Evolutionary conservation across 1,140 invertebrate genomes (phyloP).

Genomic region (Telenomus remus): DNA sequence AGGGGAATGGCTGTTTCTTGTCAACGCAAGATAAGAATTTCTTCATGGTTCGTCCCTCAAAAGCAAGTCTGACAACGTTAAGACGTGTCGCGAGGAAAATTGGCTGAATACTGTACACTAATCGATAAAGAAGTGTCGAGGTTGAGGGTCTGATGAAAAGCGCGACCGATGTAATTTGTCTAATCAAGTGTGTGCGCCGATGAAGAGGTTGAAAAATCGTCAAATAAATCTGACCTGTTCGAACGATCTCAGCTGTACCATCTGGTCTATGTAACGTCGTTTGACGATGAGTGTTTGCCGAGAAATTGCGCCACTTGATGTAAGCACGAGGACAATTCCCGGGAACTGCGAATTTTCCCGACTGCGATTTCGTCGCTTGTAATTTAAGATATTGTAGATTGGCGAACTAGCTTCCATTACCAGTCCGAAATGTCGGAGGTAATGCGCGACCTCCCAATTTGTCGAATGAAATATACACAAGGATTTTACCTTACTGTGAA

Average conservation of each 20-base stretch:
- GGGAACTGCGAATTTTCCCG: conserved; percentile 37
- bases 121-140: too few species aligned
- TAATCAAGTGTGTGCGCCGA: conserved; percentile 31
- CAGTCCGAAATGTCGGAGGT: conserved; percentile 18
- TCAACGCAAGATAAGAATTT: too few species aligned
- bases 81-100: conserved; percentile 6
- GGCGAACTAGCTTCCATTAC: conserved; percentile 32
- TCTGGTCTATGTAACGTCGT: conserved; percentile 26
- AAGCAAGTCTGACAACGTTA: too few species aligned
- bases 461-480: too few species aligned
- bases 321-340: conserved; percentile 17
- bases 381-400: conserved; percentile 48
- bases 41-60: too few species aligned
- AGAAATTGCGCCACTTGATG: conserved; percentile 43
- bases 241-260: conserved; percentile 24
- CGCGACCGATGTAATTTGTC: conserved; percentile 28
- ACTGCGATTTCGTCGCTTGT: conserved; percentile 31
- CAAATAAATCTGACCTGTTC: conserved; percentile 30
- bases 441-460: conserved; percentile 13
- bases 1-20: too few species aligned
- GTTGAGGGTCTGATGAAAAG: neutral
- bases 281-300: conserved; percentile 30
- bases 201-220: conserved; percentile 27
- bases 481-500: too few species aligned
- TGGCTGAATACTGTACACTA: conserved; percentile 17